Percentiles rank a stretch among this genome's conserved stretches.
phyloP scores from a whole-genome alignment of 2,113 vertebrate species.

The Speoplatyrhinus poulsoni region DNA sequence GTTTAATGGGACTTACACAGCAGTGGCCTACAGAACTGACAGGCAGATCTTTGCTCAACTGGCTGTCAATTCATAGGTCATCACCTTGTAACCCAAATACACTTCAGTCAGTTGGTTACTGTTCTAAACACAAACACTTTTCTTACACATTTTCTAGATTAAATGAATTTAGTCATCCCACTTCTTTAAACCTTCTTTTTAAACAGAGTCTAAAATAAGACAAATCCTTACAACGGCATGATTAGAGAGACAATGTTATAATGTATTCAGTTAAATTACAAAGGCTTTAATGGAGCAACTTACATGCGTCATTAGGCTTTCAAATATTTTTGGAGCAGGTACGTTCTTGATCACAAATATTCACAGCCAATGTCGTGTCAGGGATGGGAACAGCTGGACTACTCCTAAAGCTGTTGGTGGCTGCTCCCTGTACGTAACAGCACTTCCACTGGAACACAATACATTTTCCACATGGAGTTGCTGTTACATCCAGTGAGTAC shows the following conservation, averaged over 20 bases:
- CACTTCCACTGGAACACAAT: conserved; percentile 78
- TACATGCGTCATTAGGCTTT: no score
- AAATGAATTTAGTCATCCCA: no score
- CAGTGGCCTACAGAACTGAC: conserved; percentile 86
- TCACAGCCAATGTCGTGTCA: no score
- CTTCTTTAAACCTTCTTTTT: no score
- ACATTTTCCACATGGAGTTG: conserved; percentile 83
- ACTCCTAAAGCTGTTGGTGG: conserved; percentile 24
- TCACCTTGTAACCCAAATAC: conserved; percentile 66
- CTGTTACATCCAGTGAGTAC: conserved; percentile 80
- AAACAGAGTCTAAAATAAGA: background rate
- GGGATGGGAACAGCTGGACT: background rate
- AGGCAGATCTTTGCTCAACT: conserved; percentile 74
- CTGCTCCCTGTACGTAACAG: conserved; percentile 76
- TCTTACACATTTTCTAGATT: background rate
- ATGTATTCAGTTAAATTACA: no score
- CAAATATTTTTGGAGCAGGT: no score
- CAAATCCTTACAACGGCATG: no score
- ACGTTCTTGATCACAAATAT: no score
- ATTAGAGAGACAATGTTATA: no score
- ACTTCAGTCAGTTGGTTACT: background rate
- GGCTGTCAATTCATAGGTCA: conserved; percentile 88
- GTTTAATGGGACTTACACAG: conserved; percentile 59
- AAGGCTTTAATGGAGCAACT: no score
- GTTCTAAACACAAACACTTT: background rate